Base-by-base conservation (phyloP, 2,888 invertebrate genomes). In the Tryphoninae sp. region DNA sequence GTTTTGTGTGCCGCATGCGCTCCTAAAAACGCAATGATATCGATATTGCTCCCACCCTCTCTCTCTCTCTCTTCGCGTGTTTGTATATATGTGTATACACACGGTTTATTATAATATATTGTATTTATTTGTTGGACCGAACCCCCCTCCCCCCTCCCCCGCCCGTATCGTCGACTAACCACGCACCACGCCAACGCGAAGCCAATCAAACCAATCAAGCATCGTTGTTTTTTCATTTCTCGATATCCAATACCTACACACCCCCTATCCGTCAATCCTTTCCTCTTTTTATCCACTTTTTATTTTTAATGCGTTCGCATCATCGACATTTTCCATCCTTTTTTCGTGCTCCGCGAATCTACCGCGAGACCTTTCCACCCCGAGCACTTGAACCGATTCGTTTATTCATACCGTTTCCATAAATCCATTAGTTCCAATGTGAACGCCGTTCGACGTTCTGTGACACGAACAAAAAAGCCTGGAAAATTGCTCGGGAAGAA, bases 101-200 rank as follows among this genome's bases (percentile, higher is more conserved):
- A 71, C 53, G 64, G 82, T 78, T 81, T 80, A 78, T 84, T 84
- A 81, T 80, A 78, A 83, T 84, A 81, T 85, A 83, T 33, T 33
- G 33, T 80, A 72, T 83, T 84, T 78, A 84, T 85, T 83, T 80
- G 61, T 53, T 65, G 73, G 69, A 72, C 65, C 49, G 40, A 26
- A n/a, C 68, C 81, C 59, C 76, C 64, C 71, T 64, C 81, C 76
- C 65, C 84, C 58, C 75, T 26, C 9, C 13, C n/a, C n/a, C n/a
- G n/a, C n/a, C 0, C 26, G 51, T 61, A 67, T 74, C 71, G 81
- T 61, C 65, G 22, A 71, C 59, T 26, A 53, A 65, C 61, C 65
- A 78, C 80, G 71, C 71, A 74, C 51, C 55, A 53, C 71, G 64
- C 65, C 64, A 62, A 53, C 51, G 64, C 55, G 58, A 33, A 68